Percentiles rank a stretch among this genome's conserved stretches.
These are phyloP conservation scores for Halocaridina rubra DNA, from an alignment of 2,888 invertebrate species.

Conservation along the genomic window DNA sequence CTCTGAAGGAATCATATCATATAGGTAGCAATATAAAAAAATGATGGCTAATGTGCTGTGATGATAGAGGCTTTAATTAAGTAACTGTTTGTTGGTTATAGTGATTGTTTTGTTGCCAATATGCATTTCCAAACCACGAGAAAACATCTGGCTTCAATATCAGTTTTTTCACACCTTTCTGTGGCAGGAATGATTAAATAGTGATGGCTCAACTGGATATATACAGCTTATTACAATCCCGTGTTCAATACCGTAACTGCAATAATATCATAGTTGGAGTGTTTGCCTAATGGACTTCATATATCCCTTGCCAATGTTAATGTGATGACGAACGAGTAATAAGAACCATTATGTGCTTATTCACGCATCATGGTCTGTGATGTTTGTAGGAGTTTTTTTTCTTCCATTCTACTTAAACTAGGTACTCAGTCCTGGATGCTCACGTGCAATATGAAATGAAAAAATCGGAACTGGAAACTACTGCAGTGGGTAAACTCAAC, in stretches of 20 bases:
- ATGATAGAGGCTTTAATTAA: slow-evolving; percentile 62
- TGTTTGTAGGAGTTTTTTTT: slow-evolving; percentile 55
- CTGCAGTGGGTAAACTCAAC: slow-evolving; percentile 46
- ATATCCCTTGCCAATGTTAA: slow-evolving; percentile 56
- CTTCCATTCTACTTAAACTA: slow-evolving; percentile 61
- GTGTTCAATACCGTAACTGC: slow-evolving; percentile 53
- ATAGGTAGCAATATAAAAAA: slow-evolving; percentile 62
- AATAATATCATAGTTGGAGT: slow-evolving; percentile 59
- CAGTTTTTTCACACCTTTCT: slow-evolving; percentile 49
- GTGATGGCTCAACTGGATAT: slow-evolving; percentile 54
- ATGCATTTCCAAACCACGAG: slow-evolving; percentile 57
- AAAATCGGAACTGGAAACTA: slow-evolving; percentile 52
- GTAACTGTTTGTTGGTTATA: slow-evolving; percentile 61
- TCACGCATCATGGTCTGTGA: slow-evolving; percentile 57
- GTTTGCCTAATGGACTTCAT: slow-evolving; percentile 58
- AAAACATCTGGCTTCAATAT: slow-evolving; percentile 51
- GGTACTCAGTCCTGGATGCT: slow-evolving; percentile 53
- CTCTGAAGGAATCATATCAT: slow-evolving; percentile 61
- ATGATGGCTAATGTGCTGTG: slow-evolving; percentile 62
- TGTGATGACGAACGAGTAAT: slow-evolving; percentile 44
- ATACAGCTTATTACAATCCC: slow-evolving; percentile 53
- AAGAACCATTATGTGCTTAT: slow-evolving; percentile 55
- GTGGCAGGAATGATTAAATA: slow-evolving; percentile 54
- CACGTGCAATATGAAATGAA: slow-evolving; percentile 56
- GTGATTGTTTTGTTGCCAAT: slow-evolving; percentile 61